Conservation (phyloP, 2,113 vertebrate genomes). For the Guaruba guarouba region DNA sequence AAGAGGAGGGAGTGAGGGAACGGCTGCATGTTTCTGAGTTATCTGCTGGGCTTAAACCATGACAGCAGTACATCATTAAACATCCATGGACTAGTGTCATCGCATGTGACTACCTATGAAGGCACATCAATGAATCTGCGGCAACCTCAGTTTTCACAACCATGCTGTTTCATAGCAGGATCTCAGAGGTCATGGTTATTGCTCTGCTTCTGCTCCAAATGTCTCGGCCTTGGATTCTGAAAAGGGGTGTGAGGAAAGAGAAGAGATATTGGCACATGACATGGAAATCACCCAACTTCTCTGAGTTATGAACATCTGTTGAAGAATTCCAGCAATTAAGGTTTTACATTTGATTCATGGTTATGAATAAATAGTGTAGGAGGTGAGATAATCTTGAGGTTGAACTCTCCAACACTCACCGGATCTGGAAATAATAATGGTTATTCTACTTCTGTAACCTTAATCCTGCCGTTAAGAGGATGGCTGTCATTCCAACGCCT, state of each 20-base stretch:
- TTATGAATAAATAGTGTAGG: not conserved
- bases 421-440: not conserved
- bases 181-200: accelerated
- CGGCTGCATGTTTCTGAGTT: too few relatives aligned
- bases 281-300: not conserved
- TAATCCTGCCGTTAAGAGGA: not conserved
- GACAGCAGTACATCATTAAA: not conserved
- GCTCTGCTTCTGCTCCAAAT: not conserved
- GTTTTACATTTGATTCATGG: not conserved
- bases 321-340: not conserved
- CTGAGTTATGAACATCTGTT: not conserved
- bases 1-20: too few relatives aligned
- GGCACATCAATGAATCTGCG: accelerated
- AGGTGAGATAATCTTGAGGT: not conserved
- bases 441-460: not conserved
- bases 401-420: not conserved
- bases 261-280: not conserved
- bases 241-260: not conserved
- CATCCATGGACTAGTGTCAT: accelerated
- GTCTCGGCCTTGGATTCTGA: accelerated
- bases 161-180: not conserved
- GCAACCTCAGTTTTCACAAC: not conserved
- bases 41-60: too few relatives aligned
- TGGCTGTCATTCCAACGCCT: not conserved
- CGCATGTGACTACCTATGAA: not conserved